Evolutionary conservation across 2,113 vertebrate genomes (phyloP).

Genomic region (Monarcha castaneiventris): DNA sequence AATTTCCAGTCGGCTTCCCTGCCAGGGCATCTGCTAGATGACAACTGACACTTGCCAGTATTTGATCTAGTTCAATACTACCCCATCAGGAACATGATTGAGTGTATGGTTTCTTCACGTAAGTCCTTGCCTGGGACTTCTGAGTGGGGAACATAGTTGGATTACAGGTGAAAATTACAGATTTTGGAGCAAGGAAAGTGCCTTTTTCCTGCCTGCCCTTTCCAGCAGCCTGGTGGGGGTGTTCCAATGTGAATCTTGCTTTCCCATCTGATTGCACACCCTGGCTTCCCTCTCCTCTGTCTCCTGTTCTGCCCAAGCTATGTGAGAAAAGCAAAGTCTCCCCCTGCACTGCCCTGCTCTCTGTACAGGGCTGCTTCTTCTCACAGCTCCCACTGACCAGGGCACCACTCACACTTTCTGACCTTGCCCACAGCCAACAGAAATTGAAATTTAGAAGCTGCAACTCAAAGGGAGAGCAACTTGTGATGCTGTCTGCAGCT

Average conservation of each 20-base stretch:
- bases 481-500: background rate
- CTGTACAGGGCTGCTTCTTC: background rate
- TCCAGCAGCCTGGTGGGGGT: background rate
- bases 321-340: background rate
- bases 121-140: background rate
- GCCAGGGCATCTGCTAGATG: background rate
- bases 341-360: fast-evolving
- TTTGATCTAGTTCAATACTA: background rate
- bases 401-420: background rate
- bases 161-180: background rate
- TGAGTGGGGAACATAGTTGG: background rate
- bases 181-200: background rate
- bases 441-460: background rate
- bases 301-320: background rate
- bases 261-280: background rate
- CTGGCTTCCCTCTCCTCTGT: background rate
- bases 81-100: background rate
- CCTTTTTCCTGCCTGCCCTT: background rate
- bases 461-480: background rate
- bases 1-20: background rate
- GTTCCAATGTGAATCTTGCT: background rate
- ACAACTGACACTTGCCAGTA: background rate
- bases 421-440: background rate
- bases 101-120: background rate
- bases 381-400: background rate